Evolutionary conservation across 1,140 invertebrate genomes (phyloP), one percentile per base, ranked within the genome.

Genomic region (Chironomus striatipennis): DNA sequence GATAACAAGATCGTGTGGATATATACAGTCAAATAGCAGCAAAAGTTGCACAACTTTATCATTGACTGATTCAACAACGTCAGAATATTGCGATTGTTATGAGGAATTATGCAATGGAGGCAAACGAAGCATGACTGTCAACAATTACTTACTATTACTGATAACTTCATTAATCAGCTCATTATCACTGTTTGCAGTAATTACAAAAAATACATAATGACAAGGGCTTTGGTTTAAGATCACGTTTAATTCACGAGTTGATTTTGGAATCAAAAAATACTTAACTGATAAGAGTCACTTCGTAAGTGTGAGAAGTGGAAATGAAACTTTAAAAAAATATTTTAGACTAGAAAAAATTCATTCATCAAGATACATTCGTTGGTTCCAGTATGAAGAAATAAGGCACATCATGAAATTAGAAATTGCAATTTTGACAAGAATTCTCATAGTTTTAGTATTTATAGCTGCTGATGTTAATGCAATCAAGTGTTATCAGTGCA

Each of bases 361-460:
- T 34, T 34, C 24, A 34, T 34, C 24, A 34, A 34, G 24, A 34
- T 34, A 34, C 24, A 34, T 57, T 10, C n/a, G 4, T 15, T 57
- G 1, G 4, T 57, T 57, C 15, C n/a, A 57, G 47, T 57, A 57
- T 57, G 12, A 57, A 12, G 12, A 12, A 15, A n/a, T n/a, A 5
- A n/a, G 47, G 4, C 47, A 15, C 12, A 57, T 5, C 5, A 57
- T 57, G 47, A 57, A 57, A n/a, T 15, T 57, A n/a, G 12, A 12
- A 12, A 57, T 15, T 57, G 47, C 1, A 57, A 5, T 57, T 5
- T 15, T 57, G 12, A n/a, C n/a, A 57, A 57, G 47, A 57, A 57
- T 12, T 57, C 47, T 57, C 47, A 57, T 57, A 57, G n/a, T 57
- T n/a, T 57, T 57, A 57, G 47, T 57, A n/a, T 57, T 57, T n/a